Evolutionary conservation across 2,888 invertebrate genomes (phyloP).

Genomic region (Ypsolopha sequella): DNA sequence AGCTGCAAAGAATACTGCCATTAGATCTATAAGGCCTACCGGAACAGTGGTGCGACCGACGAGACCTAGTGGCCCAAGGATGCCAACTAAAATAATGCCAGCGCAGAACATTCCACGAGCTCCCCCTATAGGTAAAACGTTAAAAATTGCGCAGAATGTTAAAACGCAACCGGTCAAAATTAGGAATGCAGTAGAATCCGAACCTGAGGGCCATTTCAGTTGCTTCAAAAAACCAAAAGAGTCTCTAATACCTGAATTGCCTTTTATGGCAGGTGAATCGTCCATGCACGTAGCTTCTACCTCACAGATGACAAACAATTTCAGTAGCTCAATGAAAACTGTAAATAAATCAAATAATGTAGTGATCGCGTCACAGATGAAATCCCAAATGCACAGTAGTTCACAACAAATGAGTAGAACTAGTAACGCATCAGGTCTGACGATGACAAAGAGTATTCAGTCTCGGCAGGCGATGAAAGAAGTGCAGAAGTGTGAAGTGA

Average conservation of each 20-base stretch:
- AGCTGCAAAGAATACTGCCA: constrained; percentile 12
- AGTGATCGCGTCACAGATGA: constrained; percentile 39
- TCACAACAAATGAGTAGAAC: constrained; percentile 40
- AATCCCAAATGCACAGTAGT: constrained; percentile 37
- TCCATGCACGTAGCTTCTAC: constrained; percentile 30
- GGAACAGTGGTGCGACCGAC: constrained; percentile 15
- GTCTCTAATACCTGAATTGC: constrained; percentile 28
- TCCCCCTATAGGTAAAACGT: constrained; percentile 24
- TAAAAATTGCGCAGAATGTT: constrained; percentile 42
- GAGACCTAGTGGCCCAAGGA: constrained; percentile 27
- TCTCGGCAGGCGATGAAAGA: constrained; percentile 34
- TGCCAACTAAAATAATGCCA: constrained; percentile 24
- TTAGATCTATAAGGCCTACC: constrained; percentile 28
- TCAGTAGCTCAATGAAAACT: constrained; percentile 35
- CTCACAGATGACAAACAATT: constrained; percentile 36
- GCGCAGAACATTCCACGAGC: constrained; percentile 15
- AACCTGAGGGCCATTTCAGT: constrained; percentile 43
- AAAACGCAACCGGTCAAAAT: constrained; percentile 28
- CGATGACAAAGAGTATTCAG: constrained; percentile 42
- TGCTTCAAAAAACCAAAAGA: constrained; percentile 59
- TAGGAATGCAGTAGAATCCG: constrained; percentile 25
- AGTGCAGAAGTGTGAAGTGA: constrained; percentile 40
- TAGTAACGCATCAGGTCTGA: constrained; percentile 39
- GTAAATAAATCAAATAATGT: constrained; percentile 35
- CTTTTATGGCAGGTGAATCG: constrained; percentile 19